Percentiles rank a stretch among this genome's conserved stretches.
phyloP scores from a whole-genome alignment of 2,113 vertebrate species.

The Tachuris rubrigastra region DNA sequence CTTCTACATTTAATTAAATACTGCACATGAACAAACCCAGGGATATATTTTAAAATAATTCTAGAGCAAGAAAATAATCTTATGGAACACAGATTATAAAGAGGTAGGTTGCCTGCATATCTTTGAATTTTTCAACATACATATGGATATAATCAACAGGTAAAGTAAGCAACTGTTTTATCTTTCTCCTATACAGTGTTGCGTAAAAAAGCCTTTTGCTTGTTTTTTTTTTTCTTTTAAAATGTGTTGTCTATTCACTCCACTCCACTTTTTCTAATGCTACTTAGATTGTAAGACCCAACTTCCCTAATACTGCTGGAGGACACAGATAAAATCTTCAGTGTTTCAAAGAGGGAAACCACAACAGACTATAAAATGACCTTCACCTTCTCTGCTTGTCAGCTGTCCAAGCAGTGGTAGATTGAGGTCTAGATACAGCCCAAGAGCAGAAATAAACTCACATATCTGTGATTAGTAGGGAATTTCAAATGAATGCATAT shows the following conservation, averaged over 20 bases:
- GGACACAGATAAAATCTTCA: background rate
- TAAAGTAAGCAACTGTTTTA: background rate
- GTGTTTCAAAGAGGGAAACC: background rate
- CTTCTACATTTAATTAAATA: background rate
- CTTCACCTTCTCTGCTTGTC: background rate
- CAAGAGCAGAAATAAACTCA: background rate
- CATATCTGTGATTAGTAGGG: background rate
- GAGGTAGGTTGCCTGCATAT: background rate
- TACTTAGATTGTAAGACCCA: background rate
- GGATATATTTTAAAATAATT: background rate
- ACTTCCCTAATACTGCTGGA: background rate
- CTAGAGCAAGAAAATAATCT: background rate
- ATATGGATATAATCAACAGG: too few species aligned
- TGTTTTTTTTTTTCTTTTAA: background rate
- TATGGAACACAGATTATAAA: background rate
- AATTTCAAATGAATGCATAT: background rate
- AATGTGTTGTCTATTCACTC: background rate
- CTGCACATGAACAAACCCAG: background rate
- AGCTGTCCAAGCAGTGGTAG: background rate
- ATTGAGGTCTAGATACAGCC: background rate
- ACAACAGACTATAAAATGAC: background rate
- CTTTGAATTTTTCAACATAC: background rate
- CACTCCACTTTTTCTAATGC: background rate
- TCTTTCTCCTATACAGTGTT: background rate
- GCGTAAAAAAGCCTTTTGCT: background rate